A percentile compares a stretch with the other conserved stretches of the same genome.
Conservation (phyloP, 2,888 invertebrate genomes). For the Sicus ferrugineus region DNA sequence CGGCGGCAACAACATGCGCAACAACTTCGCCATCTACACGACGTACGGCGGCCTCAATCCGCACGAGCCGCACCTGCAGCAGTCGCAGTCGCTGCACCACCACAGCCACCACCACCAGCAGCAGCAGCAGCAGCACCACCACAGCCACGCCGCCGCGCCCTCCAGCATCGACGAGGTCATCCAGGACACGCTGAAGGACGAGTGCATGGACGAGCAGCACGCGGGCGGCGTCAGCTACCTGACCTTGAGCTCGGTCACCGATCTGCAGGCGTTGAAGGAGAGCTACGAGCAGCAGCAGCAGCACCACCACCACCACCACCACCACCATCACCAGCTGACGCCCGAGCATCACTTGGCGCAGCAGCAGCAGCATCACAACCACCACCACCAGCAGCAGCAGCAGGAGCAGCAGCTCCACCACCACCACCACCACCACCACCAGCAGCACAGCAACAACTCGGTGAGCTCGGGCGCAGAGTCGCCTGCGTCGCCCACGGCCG, state of each 20-base stretch:
- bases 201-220: conserved; percentile 60
- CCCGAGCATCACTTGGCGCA: conserved; percentile 39
- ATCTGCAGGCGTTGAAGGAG: conserved; percentile 59
- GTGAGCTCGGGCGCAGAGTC: conserved; percentile 61
- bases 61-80: conserved; percentile 49
- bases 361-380: conserved; percentile 43
- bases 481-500: conserved; percentile 54
- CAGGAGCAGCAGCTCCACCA: conserved; percentile 38
- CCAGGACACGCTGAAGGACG: conserved; percentile 64
- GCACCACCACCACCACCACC: conserved; percentile 44
- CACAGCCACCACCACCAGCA: conserved; percentile 41
- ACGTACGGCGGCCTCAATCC: conserved; percentile 43
- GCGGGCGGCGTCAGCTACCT: conserved; percentile 56
- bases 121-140: conserved; percentile 43
- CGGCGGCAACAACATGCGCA: conserved; percentile 52
- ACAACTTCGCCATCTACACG: conserved; percentile 51
- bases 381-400: conserved; percentile 41
- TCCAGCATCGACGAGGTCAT: conserved; percentile 64
- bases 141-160: conserved; percentile 35
- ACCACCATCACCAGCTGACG: conserved; percentile 36
- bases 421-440: conserved; percentile 45
- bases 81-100: conserved; percentile 31
- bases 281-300: conserved; percentile 43
- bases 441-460: conserved; percentile 53
- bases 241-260: conserved; percentile 57